Base-by-base conservation (phyloP, 2,113 vertebrate genomes). In the Otis tarda region DNA sequence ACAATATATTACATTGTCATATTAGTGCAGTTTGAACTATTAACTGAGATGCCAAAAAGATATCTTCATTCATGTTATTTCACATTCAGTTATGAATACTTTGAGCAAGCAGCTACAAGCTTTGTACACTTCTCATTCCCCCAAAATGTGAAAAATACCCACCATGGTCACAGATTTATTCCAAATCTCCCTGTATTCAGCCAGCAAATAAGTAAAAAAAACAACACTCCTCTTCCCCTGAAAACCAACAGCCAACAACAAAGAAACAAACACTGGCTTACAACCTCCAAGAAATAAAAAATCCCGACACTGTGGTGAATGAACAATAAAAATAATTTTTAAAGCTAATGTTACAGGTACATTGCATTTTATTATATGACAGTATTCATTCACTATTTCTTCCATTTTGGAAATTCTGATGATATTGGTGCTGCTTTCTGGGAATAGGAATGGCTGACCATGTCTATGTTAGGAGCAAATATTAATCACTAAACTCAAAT, bases 21-120 rank as follows among this genome's bases (percentile, higher is more conserved):
- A 85, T 93, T 89, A 94, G 57, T 79, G 67, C 37, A 90, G 67
- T 37, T 50, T 87, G 60, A 94, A 76, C 35, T 91, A 45, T 93
- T 94, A 91, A 75, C 30, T 79, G 45, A 87, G 61, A 81, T 96
- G 87, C 75, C 91, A 93, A 93, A 93, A 84, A 94, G 81, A 83
- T 90, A 85, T 83, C 70, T 95, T 69, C 3, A 2, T n/a, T 85
- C 45, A 57, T 81, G 45, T 90, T 83, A 77, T 85, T 94, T 94
- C 77, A 78, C 22, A 88, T 83, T 87, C 67, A 77, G 45, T 56
- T 90, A 59, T 22, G 53, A 94, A 71, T 76, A 56, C 37, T 93
- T 91, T 65, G 45, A 89, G 87, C 94, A 90, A 94, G 83, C 9
- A 82, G 10, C 35, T 67, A 56, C 91, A 71, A 28, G 83, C 6